Conservation (phyloP, 2,113 vertebrate species). For the Balaenoptera acutorostrata region DNA sequence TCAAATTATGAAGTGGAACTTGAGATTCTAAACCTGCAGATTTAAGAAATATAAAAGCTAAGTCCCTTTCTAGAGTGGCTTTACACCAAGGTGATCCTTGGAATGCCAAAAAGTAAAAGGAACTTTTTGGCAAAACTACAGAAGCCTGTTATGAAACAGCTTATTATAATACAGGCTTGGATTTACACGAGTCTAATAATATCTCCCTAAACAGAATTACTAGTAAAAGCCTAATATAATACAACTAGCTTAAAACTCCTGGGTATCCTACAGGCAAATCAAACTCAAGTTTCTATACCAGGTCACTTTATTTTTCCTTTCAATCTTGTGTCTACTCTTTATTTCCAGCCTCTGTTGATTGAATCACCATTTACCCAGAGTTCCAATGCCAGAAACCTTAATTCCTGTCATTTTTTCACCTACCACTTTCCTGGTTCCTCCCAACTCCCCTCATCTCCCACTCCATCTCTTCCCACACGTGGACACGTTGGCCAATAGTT, state of each 20-base stretch:
- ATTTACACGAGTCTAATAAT: not conserved
- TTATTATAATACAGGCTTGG: not conserved
- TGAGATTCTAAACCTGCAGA: conserved; percentile 4
- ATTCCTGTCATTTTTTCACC: not conserved
- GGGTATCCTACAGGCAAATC: not conserved
- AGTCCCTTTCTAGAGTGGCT: not conserved
- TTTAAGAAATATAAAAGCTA: not conserved
- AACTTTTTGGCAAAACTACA: conserved; percentile 10
- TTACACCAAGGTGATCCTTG: not conserved
- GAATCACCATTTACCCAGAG: too few species aligned
- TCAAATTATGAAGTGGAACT: not conserved
- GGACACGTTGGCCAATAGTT: fast-evolving
- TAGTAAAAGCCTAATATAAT: not conserved
- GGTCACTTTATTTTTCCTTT: not conserved
- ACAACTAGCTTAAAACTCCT: not conserved
- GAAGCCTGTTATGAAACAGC: not conserved
- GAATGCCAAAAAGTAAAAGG: not conserved
- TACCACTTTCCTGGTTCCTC: not conserved
- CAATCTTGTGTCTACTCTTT: not conserved
- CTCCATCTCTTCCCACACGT: not conserved
- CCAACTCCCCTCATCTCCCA: fast-evolving
- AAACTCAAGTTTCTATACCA: not conserved
- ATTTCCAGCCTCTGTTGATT: not conserved
- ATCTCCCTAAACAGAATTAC: not conserved
- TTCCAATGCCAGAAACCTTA: not conserved